Evolutionary conservation across 2,113 vertebrate genomes (phyloP).

Genomic region (Daubentonia madagascariensis): DNA sequence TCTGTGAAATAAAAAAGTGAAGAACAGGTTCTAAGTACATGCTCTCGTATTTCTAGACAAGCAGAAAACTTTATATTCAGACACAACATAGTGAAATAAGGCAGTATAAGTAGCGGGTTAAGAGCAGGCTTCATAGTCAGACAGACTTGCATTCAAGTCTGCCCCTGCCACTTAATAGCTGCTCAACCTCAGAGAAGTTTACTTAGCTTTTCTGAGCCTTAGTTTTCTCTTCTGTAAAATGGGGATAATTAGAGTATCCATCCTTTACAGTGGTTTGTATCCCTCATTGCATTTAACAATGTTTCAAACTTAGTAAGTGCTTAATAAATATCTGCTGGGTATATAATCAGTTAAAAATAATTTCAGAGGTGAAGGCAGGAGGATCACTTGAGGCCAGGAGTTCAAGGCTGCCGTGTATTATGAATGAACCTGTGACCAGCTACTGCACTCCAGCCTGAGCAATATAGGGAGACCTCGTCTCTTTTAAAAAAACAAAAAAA

Average conservation of each 20-base stretch:
- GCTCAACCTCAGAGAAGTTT: not conserved
- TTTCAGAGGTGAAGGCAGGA: not conserved
- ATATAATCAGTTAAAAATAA: not conserved
- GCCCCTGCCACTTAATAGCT: not conserved
- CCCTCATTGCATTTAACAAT: not conserved
- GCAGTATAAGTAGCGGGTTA: too few species aligned
- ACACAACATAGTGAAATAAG: not conserved
- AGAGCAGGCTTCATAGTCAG: not conserved
- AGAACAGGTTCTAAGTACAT: not conserved
- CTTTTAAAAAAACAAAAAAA: too few species aligned
- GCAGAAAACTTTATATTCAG: not conserved
- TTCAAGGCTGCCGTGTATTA: too few species aligned
- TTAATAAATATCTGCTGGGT: not conserved
- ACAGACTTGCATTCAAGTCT: not conserved
- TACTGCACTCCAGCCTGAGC: too few species aligned
- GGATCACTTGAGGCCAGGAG: too few species aligned
- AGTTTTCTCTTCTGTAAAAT: not conserved
- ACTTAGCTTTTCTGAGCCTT: not conserved
- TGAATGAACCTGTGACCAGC: too few species aligned
- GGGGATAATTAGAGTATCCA: not conserved
- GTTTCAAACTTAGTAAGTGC: not conserved
- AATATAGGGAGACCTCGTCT: too few species aligned
- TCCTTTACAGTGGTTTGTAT: not conserved
- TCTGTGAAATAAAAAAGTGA: constrained; percentile 72
- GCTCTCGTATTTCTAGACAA: not conserved